Evolutionary conservation across 1,140 invertebrate species (phyloP), one percentile per base, ranked within the genome.

Genomic region (Drosophila willistoni): DNA sequence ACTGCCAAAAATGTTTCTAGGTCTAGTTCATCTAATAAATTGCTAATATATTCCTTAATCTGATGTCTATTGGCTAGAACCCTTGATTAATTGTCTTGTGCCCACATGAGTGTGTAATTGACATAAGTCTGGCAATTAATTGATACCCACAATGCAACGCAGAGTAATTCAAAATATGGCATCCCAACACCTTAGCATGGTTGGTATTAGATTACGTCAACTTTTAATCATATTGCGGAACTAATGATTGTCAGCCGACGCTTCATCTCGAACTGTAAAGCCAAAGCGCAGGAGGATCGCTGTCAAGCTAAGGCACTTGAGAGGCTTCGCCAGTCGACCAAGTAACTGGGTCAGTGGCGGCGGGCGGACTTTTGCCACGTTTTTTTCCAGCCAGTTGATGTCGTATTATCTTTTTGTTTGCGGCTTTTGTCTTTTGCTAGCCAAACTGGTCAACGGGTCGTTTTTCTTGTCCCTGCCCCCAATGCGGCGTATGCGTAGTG

Each of bases 201-300:
- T 77, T 56, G 64, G 71, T 68, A 36, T 89, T 74, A 66, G 73
- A 81, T 89, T 89, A 89, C 77, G 77, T 73, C 69, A 71, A 63
- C 80, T 83, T 75, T 89, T 81, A 89, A 81, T 89, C 84, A 89
- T 89, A 89, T 90, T 73, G 84, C 84, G 84, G 84, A 89, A 89
- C 85, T 81, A 73, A 81, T 68, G 29, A 61, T 66, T 66, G 65
- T 80, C 69, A 79, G 62, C 60, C 42, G 65, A 41, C 22, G 25
- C 60, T 29, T 64, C 65, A 68, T 74, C 65, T 70, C 29, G 25
- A 41, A 68, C 75, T 70, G 19, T 55, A 68, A 39, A 76, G 65
- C 71, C 55, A 66, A 57, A 64, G 65, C 25, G 65, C 25, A 63
- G 60, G 13, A 41, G 41, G 56, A 59, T 59, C 56, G 33, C 56